Conservation (phyloP, 2,888 invertebrate species). For the Octonoba sinensis region DNA sequence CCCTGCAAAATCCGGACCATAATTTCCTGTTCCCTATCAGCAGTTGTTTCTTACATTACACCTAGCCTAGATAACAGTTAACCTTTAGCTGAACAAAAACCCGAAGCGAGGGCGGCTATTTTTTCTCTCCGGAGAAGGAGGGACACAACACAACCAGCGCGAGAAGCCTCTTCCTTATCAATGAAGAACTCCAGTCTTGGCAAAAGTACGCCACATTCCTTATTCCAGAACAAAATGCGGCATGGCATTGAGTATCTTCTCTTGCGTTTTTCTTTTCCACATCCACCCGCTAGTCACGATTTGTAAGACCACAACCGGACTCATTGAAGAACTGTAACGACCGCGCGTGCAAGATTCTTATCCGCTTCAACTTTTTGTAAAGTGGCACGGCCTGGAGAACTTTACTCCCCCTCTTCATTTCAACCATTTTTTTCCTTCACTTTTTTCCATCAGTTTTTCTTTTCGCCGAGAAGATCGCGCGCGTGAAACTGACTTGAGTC, state of each 20-base stretch:
- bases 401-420: slow-evolving; percentile 5
- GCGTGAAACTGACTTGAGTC: background rate
- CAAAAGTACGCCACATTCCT: slow-evolving; percentile 39
- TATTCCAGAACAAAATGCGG: background rate
- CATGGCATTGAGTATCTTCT: background rate
- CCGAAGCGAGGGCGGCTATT: background rate
- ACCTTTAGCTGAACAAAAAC: slow-evolving; percentile 17
- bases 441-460: background rate
- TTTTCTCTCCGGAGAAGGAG: background rate
- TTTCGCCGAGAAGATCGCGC: background rate
- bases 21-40: slow-evolving; percentile 37
- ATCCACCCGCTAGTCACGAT: slow-evolving; percentile 54
- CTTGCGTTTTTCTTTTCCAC: slow-evolving; percentile 5
- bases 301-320: slow-evolving; percentile 58
- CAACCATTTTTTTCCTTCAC: slow-evolving; percentile 2
- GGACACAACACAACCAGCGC: background rate
- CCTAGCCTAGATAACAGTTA: slow-evolving; percentile 47
- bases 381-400: too few relatives aligned
- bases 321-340: slow-evolving; percentile 26
- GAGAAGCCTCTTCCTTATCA: slow-evolving; percentile 46
- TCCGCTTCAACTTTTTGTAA: slow-evolving; percentile 15
- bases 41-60: slow-evolving; percentile 57
- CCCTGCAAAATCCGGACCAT: slow-evolving; percentile 5
- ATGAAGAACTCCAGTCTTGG: slow-evolving; percentile 46
- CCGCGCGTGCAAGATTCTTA: slow-evolving; percentile 56